A percentile compares a stretch with the other conserved stretches of the same genome.
phyloP scores from a whole-genome alignment of 2,113 vertebrate species.

The Alexandromys fortis region DNA sequence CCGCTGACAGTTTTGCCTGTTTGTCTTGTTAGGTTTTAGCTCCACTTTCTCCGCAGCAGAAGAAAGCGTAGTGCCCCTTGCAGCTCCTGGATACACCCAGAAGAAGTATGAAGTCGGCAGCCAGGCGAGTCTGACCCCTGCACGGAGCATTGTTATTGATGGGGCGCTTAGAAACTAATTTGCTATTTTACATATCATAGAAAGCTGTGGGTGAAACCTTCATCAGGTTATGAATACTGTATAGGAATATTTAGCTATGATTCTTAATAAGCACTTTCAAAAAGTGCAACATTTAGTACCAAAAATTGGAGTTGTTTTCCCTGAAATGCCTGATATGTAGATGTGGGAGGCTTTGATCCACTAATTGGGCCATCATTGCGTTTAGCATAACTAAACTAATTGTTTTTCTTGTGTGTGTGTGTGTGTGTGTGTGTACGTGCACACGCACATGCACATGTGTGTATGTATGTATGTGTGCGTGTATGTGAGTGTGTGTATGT shows the following conservation, averaged over 20 bases:
- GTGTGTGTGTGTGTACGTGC: not conserved
- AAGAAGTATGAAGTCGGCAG: constrained; percentile 94
- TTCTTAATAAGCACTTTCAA: constrained; percentile 20
- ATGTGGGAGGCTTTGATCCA: constrained; percentile 1
- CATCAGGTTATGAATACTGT: constrained; percentile 1
- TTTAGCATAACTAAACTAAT: not conserved
- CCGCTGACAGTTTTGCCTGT: constrained; percentile 24
- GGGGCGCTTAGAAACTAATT: constrained; percentile 60
- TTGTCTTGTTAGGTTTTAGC: constrained; percentile 90
- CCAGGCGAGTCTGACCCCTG: constrained; percentile 88
- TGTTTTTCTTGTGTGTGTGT: not conserved
- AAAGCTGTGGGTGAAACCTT: not conserved
- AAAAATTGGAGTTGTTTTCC: not conserved
- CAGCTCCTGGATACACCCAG: constrained; percentile 88
- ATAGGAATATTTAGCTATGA: not conserved
- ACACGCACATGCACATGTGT: not conserved
- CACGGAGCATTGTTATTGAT: constrained; percentile 41
- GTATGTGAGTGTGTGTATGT: not conserved
- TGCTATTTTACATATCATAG: constrained; percentile 20
- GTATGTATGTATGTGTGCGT: not conserved
- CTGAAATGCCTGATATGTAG: not conserved
- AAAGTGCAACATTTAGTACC: constrained; percentile 2
- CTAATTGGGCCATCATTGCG: constrained; percentile 36
- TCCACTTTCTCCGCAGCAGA: constrained; percentile 97
- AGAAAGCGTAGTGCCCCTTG: constrained; percentile 89